Conservation (phyloP, 2,797 vertebrate species). For the Podarcis siculus region DNA sequence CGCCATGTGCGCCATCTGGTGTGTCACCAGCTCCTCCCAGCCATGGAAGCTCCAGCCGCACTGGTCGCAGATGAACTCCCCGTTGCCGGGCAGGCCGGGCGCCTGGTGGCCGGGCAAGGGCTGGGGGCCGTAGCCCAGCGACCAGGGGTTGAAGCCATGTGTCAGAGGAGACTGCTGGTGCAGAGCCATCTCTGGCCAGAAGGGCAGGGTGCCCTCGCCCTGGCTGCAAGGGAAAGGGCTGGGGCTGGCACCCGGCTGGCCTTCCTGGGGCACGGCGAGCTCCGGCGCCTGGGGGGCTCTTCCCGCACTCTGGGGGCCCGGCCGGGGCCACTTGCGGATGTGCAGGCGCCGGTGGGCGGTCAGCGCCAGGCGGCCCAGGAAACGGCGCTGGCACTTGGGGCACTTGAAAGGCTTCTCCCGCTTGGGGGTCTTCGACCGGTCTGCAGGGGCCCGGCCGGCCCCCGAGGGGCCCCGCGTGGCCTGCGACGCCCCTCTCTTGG, state of each 20-base stretch:
- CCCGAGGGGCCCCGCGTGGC: background rate
- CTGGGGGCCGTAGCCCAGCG: constrained; percentile 60
- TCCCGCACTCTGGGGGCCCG: constrained; percentile 58
- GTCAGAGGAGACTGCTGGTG: constrained; percentile 58
- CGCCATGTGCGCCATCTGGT: constrained; percentile 66
- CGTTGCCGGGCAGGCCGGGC: constrained; percentile 37
- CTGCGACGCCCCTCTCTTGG: background rate
- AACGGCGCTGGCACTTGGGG: constrained; percentile 72
- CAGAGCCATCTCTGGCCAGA: constrained; percentile 66
- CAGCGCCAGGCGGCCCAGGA: constrained; percentile 56
- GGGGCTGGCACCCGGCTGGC: background rate
- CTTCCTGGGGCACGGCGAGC: background rate
- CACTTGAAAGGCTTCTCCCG: constrained; percentile 70
- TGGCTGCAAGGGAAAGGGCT: background rate
- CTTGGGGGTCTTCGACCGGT: constrained; percentile 57
- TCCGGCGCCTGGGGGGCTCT: background rate
- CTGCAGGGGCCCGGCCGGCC: background rate
- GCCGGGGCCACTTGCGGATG: constrained; percentile 64
- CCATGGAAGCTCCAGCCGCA: constrained; percentile 71
- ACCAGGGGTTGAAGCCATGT: constrained; percentile 30
- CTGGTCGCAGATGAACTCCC: constrained; percentile 68
- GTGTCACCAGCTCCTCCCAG: constrained; percentile 72
- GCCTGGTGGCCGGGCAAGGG: constrained; percentile 53
- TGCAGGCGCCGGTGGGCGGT: constrained; percentile 64
- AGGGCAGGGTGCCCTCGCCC: constrained; percentile 9